These are phyloP conservation scores for Daboia siamensis DNA, from an alignment of 2,113 vertebrate genomes.

Conservation along the genomic window DNA sequence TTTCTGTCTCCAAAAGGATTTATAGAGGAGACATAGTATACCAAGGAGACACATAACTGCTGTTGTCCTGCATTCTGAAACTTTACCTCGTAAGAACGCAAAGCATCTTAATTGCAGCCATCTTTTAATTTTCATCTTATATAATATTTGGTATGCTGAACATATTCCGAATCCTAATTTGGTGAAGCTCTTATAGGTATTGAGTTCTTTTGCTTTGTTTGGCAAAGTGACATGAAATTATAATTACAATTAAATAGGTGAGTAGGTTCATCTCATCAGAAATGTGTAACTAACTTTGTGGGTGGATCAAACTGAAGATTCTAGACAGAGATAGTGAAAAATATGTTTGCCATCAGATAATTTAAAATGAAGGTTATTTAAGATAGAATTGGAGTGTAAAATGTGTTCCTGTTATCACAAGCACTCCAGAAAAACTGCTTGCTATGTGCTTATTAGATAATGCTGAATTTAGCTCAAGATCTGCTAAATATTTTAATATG, in stretches of 20 bases:
- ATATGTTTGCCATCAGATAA: conserved; percentile 16
- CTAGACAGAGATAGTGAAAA: conserved; percentile 26
- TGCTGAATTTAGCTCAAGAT: background rate
- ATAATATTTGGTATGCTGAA: conserved; percentile 49
- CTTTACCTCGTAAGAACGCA: conserved; percentile 55
- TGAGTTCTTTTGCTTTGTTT: conserved; percentile 53
- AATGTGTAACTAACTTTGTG: conserved; percentile 19
- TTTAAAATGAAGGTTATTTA: background rate
- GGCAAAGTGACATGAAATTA: conserved; percentile 45
- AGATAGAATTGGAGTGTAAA: background rate
- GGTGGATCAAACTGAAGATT: conserved; percentile 35
- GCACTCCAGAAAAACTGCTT: background rate
- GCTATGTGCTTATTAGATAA: background rate
- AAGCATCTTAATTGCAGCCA: conserved; percentile 56
- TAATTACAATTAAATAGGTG: conserved; percentile 40
- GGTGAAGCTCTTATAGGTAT: conserved; percentile 25
- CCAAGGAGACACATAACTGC: conserved; percentile 12
- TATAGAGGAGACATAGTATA: background rate
- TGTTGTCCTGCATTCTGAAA: conserved; percentile 50
- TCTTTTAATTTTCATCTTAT: conserved; percentile 56
- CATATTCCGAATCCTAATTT: conserved; percentile 52
- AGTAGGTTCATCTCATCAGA: conserved; percentile 22
- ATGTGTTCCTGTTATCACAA: background rate
- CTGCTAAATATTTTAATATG: background rate
- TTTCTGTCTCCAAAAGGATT: conserved; percentile 13